Conservation (phyloP, 2,113 vertebrate genomes). For the Laticauda laticaudata region DNA sequence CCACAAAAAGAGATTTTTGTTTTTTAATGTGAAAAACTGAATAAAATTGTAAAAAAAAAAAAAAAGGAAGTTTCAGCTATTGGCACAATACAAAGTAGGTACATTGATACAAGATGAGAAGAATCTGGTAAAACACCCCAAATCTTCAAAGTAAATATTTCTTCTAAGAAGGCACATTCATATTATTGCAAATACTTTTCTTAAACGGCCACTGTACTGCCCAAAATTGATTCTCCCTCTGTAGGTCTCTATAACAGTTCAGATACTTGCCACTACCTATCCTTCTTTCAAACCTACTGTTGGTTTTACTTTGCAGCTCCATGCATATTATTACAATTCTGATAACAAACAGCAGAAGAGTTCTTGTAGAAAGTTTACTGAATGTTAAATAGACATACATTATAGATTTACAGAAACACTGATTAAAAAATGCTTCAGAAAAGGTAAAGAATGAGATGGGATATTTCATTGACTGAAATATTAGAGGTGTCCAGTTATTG, state of each 20-base stretch:
- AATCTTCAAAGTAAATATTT: not conserved
- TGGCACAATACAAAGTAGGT: not conserved
- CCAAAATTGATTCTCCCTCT: not conserved
- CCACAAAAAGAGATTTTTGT: too few relatives aligned
- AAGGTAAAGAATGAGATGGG: too few relatives aligned
- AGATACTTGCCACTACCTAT: not conserved
- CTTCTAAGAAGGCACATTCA: not conserved
- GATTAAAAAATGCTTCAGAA: constrained; percentile 49
- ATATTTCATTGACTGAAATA: too few relatives aligned
- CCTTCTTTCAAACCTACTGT: not conserved
- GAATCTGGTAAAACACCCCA: not conserved
- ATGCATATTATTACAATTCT: not conserved
- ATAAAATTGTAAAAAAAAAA: too few relatives aligned
- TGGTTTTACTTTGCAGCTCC: not conserved
- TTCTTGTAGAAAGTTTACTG: not conserved
- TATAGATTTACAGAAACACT: constrained; percentile 45
- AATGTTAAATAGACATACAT: constrained; percentile 24
- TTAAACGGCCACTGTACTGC: not conserved
- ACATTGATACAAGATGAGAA: not conserved
- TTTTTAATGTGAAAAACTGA: too few relatives aligned
- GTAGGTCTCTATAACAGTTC: not conserved
- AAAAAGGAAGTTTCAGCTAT: not conserved
- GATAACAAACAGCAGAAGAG: not conserved
- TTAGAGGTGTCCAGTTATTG: too few relatives aligned
- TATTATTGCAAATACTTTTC: not conserved